phyloP scores from a whole-genome alignment of 2,797 vertebrate genomes.

The Falco peregrinus region DNA sequence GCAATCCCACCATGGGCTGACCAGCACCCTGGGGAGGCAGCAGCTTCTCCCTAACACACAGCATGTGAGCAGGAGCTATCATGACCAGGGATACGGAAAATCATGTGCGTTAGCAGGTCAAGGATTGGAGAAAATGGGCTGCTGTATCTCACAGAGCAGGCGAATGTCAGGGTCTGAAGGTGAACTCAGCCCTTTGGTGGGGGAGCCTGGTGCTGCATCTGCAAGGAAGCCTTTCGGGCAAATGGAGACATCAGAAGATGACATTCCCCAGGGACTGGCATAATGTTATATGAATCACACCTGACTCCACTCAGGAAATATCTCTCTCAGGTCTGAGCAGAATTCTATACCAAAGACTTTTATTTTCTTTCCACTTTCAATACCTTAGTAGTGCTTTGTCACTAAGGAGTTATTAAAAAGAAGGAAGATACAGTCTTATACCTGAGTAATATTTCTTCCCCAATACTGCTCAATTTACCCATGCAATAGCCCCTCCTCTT shows the following conservation, averaged over 20 bases:
- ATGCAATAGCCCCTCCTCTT: neutral
- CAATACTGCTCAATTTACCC: neutral
- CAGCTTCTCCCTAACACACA: neutral
- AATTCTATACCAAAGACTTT: slow-evolving; percentile 13
- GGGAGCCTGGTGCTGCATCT: neutral
- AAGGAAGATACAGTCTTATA: neutral
- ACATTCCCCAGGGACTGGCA: slow-evolving; percentile 21
- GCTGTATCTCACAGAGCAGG: neutral
- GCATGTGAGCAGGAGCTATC: neutral
- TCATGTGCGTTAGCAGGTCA: neutral
- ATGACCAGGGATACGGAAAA: neutral
- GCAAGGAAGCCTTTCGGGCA: slow-evolving; percentile 14
- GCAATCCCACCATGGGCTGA: neutral
- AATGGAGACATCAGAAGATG: slow-evolving; percentile 54
- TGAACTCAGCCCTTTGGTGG: neutral
- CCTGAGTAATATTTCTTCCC: neutral
- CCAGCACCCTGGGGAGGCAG: rapidly evolving
- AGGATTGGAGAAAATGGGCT: neutral
- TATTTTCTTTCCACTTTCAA: neutral
- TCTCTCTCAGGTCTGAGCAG: slow-evolving; percentile 39
- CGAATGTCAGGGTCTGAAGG: neutral
- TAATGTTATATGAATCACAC: slow-evolving; percentile 48
- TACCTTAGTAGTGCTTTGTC: slow-evolving; percentile 4
- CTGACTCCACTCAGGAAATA: neutral
- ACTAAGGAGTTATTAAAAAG: slow-evolving; percentile 39